phyloP scores from a whole-genome alignment of 2,797 vertebrate species.

The Sebastes hopkinsi region DNA sequence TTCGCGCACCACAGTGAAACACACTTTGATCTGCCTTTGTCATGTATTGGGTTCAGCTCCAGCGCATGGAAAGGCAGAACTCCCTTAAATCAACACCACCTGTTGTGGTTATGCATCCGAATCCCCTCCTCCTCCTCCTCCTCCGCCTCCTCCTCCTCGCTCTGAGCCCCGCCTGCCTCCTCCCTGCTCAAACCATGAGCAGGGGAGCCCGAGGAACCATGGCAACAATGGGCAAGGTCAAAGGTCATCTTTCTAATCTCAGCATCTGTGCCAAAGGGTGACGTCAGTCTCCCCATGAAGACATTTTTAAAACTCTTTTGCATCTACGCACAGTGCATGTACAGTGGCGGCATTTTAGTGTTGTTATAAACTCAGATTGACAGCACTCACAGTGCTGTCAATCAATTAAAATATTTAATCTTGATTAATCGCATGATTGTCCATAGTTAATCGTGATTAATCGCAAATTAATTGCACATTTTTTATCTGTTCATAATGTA shows the following conservation, averaged over 20 bases:
- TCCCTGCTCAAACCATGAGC: conserved; percentile 37
- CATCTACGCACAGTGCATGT: not conserved
- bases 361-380: conserved; percentile 1
- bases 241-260: conserved; percentile 72
- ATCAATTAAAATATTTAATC: too few species aligned
- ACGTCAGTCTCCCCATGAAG: conserved; percentile 72
- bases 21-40: conserved; percentile 79
- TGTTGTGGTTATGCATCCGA: conserved; percentile 76
- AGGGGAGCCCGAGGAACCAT: conserved; percentile 74
- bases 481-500: too few species aligned
- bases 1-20: conserved; percentile 66
- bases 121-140: conserved; percentile 35
- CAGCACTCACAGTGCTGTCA: not conserved
- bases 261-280: conserved; percentile 60
- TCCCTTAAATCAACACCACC: conserved; percentile 82
- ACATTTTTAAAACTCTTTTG: conserved; percentile 32
- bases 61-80: conserved; percentile 71
- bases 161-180: conserved; percentile 32
- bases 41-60: conserved; percentile 74
- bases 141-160: conserved; percentile 30
- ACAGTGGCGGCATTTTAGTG: not conserved
- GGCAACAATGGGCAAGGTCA: conserved; percentile 78
- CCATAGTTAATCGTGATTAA: too few species aligned
- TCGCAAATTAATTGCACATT: too few species aligned
- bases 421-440: too few species aligned